Base-by-base conservation (phyloP, 2,113 vertebrate species). In the Columba livia region DNA sequence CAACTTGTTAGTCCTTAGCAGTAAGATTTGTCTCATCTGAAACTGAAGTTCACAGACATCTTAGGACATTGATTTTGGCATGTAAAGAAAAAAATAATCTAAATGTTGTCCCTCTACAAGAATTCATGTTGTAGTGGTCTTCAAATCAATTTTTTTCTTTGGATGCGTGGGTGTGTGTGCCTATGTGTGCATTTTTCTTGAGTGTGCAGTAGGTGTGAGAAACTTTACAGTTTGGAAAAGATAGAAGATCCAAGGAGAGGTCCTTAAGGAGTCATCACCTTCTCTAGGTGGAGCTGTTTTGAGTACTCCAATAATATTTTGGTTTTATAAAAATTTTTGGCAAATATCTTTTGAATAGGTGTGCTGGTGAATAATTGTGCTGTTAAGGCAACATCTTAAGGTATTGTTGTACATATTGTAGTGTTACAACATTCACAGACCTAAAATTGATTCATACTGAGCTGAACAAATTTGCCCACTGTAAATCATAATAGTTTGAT, bases 101-200 rank as follows among this genome's bases (percentile, higher is more conserved):
- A 70, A 50, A 36, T n/a, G 1, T 48, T 65, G 11, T 2, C 11
- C 24, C 10, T 79, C 10, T 48, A 20, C 19, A 74, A 62, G 5
- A 47, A 54, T 64, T 75, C 66, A 73, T 0, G 0, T 36, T 14
- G 9, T 34, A 38, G 13, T 1, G 1, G 6, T 47, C 26, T 79
- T 75, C 40, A 82, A 21, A 79, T 60, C 6, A 32, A 64, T 7
- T 5, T 25, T 89, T 60, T 80, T 28, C 11, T 58, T 58, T 40
- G 18, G 14, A 12, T 56, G 11, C 1, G 1, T 26, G 2, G 24
- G 3, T 19, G 4, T 15, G 4, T 7, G 11, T 11, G 9, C 5
- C 12, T 48, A 14, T 28, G 34, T 2, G 1, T 19, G 7, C 3
- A 12, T 57, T 79, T 62, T 74, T 54, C 25, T 74, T 51, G 26